Evolutionary conservation across 2,797 vertebrate genomes (phyloP).

Genomic region (Paramormyrops hopkinsi): DNA sequence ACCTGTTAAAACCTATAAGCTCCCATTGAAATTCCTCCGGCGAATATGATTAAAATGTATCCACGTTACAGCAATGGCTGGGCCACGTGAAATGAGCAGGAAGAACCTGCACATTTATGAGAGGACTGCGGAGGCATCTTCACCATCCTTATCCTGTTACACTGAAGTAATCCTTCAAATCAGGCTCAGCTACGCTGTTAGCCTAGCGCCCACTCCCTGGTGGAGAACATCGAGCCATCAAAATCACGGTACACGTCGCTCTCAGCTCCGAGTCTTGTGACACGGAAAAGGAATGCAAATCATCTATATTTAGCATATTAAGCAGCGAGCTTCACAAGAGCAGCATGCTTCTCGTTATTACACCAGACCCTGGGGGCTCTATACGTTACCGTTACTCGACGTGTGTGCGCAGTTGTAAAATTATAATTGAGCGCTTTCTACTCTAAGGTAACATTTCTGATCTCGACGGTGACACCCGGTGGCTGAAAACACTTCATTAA

Average conservation of each 20-base stretch:
- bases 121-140: not conserved
- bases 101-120: not conserved
- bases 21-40: not conserved
- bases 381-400: not conserved
- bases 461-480: not conserved
- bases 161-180: not conserved
- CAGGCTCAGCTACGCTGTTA: not conserved
- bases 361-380: not conserved
- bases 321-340: not conserved
- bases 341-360: not conserved
- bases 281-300: not conserved
- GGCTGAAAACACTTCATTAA: slow-evolving; percentile 27
- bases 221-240: not conserved
- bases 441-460: slow-evolving; percentile 10
- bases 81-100: not conserved
- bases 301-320: not conserved
- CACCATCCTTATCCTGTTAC: not conserved
- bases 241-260: not conserved
- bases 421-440: slow-evolving; percentile 19
- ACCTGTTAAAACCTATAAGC: not conserved
- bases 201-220: not conserved
- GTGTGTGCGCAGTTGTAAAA: slow-evolving; percentile 8
- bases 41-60: not conserved
- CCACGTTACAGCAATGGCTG: not conserved
- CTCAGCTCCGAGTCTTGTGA: not conserved